These are phyloP conservation scores for Tubiluchus corallicola DNA, from an alignment of 2,888 invertebrate genomes.

Conservation along the genomic window DNA sequence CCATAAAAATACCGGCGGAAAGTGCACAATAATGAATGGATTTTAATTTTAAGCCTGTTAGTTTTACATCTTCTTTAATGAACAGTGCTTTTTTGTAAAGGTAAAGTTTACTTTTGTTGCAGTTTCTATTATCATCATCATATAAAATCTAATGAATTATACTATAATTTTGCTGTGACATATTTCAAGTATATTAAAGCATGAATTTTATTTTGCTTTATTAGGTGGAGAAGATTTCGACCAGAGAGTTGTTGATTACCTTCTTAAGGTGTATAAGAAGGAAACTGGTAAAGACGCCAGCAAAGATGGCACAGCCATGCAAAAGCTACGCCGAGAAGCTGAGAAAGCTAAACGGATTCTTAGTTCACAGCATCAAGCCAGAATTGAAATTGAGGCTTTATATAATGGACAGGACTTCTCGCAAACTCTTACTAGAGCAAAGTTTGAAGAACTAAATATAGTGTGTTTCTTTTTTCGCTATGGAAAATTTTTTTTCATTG, in stretches of 20 bases:
- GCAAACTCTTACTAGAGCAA: slow-evolving; percentile 89
- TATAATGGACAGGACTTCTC: slow-evolving; percentile 97
- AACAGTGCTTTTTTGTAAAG: no score
- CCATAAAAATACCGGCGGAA: background rate
- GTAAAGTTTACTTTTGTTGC: no score
- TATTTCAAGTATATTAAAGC: no score
- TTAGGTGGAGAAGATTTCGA: slow-evolving; percentile 90
- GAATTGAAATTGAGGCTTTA: slow-evolving; percentile 96
- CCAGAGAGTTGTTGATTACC: slow-evolving; percentile 95
- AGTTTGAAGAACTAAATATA: slow-evolving; percentile 97
- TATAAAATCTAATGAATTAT: no score
- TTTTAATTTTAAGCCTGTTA: background rate
- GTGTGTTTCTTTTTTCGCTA: no score
- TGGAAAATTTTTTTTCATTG: no score
- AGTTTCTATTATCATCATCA: no score
- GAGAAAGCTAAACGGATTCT: slow-evolving; percentile 92
- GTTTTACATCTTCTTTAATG: no score
- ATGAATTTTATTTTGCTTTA: no score
- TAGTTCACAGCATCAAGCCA: slow-evolving; percentile 81
- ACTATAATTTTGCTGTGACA: no score
- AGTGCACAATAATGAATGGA: no score
- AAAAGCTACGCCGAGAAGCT: slow-evolving; percentile 86
- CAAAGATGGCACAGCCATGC: slow-evolving; percentile 77
- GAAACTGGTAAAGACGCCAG: slow-evolving; percentile 94
- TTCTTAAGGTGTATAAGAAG: slow-evolving; percentile 94